Conservation (phyloP, 2,797 vertebrate genomes). For the Kryptolebias ocellatus region DNA sequence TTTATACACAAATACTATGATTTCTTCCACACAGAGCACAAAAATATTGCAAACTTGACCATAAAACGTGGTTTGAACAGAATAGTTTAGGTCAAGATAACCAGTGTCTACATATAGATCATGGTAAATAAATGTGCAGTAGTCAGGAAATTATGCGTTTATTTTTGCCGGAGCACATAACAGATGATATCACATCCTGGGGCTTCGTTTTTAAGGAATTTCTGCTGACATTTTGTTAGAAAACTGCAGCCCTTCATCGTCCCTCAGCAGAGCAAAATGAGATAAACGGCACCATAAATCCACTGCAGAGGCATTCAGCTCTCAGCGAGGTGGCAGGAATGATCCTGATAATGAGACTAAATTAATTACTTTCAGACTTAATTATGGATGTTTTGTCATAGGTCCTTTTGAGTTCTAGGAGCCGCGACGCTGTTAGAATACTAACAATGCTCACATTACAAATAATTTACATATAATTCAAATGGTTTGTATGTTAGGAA, state of each 20-base stretch:
- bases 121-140: not conserved
- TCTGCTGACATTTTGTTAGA: constrained; percentile 3
- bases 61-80: too few species aligned
- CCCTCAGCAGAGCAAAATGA: constrained; percentile 5
- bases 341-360: constrained; percentile 29
- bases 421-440: not conserved
- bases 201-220: constrained; percentile 1
- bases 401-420: not conserved
- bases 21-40: too few species aligned
- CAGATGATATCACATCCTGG: constrained; percentile 7
- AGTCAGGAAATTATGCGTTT: too few species aligned
- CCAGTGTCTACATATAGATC: not conserved
- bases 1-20: too few species aligned
- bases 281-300: constrained; percentile 28
- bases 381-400: not conserved
- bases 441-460: not conserved
- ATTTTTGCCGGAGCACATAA: not conserved
- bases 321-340: constrained; percentile 11
- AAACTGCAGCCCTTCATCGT: constrained; percentile 1
- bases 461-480: not conserved
- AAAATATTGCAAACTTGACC: too few species aligned
- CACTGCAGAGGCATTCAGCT: constrained; percentile 20
- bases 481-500: not conserved
- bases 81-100: too few species aligned
- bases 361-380: constrained; percentile 29